Evolutionary conservation across 2,797 vertebrate genomes (phyloP), one percentile per base, ranked within the genome.

Genomic region (Erpetoichthys calabaricus): DNA sequence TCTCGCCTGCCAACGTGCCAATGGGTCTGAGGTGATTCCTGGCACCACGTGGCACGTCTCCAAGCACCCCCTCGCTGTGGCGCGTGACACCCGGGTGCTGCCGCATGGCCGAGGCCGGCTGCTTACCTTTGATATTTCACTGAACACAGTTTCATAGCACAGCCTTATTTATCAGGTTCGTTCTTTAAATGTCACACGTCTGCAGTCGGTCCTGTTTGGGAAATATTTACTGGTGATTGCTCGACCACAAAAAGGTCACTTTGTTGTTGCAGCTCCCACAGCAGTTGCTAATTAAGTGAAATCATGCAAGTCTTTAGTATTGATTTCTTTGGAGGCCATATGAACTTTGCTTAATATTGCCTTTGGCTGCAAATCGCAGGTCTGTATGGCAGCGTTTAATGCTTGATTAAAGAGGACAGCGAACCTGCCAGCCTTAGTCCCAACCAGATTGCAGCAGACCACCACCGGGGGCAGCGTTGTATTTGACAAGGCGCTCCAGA

Each of bases 231-330:
- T 51, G 46, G 55, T 53, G 50, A 45, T 54, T 59, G 54, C 52
- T 51, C 49, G 59, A 56, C 57, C 55, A 59, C 59, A 56, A 53
- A 59, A 86, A 85, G 83, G 83, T 85, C 83, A 81, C 68, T 68
- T 79, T 74, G 76, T 80, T 71, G 74, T 80, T 75, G 72, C 47
- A 75, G 68, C 78, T 84, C 78, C 74, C 80, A 77, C 69, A 68
- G 75, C 70, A 72, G 76, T 70, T 74, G 68, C 76, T 78, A 78
- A 83, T 83, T 85, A 84, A 72, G 72, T 70, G 73, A 73, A 76
- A 82, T 80, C 73, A 81, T 75, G 66, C 72, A 73, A 74, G 75
- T 68, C 74, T 67, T 68, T 60, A 64, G 63, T 76, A 83, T 83
- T 77, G 85, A 82, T 85, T 78, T 73, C 70, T 68, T 59, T 73